Base-by-base conservation (phyloP, 2,888 invertebrate genomes). In the Empis livida region DNA sequence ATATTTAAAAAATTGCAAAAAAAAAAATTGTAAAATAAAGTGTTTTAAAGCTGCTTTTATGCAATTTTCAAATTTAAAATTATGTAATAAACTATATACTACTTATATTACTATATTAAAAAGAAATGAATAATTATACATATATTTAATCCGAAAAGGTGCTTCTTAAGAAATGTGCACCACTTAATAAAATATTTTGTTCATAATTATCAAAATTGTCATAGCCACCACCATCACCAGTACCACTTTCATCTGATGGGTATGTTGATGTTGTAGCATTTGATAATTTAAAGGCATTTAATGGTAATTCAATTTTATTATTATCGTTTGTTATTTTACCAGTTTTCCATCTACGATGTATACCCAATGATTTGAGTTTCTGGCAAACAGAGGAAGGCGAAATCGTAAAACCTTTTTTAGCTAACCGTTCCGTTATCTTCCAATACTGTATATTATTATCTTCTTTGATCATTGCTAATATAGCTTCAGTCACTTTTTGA, bases 371-470 rank as follows among this genome's bases (percentile, higher is more conserved):
- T 53, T 67, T 68, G 41, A 67, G 56, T 49, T 67, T 67, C 49
- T 66, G 68, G 49, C 67, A 67, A 32, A 68, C 67, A 16, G 68
- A 67, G 16, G 68, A 68, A 9, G 68, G 64, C 47, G 68, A 68
- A 53, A 67, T 64, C 48, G 64, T 59, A 47, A 60, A 65, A 44
- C 67, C 67, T 52, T 68, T 67, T 45, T 67, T 68, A 39, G 67
- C 67, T 13, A 67, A 53, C 4, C 63, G 63, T 8, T 67, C 65
- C 15, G 67, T 68, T 20, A 67, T 63, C 50, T 67, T 68, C 67
- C 67, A 67, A 50, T 67, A 67, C 49, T 67, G 67, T 49, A 67
- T 67, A 43, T 61, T 66, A 51, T 62, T 65, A 43, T 67, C 67
- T 56, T 66, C 68, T 48, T 64, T 64, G 47, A 67, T 65, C 50